Evolutionary conservation across 2,888 invertebrate genomes (phyloP).

Genomic region (Mesorhabditis sp.): DNA sequence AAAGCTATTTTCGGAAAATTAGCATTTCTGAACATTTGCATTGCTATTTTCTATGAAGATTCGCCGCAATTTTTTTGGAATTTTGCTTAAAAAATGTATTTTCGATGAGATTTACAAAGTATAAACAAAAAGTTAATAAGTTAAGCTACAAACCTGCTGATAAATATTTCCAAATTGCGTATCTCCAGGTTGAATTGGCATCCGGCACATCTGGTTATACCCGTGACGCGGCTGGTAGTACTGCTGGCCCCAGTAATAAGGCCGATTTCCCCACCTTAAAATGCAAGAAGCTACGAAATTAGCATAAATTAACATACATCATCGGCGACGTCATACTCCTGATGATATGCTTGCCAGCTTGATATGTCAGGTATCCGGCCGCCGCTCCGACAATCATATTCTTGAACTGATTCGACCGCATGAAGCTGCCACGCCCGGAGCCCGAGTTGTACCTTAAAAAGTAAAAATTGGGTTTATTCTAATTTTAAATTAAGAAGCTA

Average conservation of each 20-base stretch:
- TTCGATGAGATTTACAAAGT: neutral
- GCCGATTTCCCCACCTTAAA: slow-evolving; percentile 50
- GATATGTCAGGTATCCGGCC: slow-evolving; percentile 54
- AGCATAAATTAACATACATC: slow-evolving; percentile 36
- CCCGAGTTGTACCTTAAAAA: slow-evolving; percentile 12
- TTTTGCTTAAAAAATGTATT: neutral
- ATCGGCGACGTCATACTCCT: slow-evolving; percentile 48
- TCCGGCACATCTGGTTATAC: slow-evolving; percentile 49
- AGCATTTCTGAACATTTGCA: neutral
- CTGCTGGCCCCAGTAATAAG: slow-evolving; percentile 52
- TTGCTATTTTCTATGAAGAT: neutral
- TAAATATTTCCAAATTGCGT: slow-evolving; percentile 52
- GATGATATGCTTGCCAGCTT: slow-evolving; percentile 54
- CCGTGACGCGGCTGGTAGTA: slow-evolving; percentile 42
- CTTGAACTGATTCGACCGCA: slow-evolving; percentile 51
- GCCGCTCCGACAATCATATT: slow-evolving; percentile 57
- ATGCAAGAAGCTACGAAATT: neutral
- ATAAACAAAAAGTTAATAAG: neutral
- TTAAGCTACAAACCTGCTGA: slow-evolving; percentile 31
- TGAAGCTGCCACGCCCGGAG: slow-evolving; percentile 46
- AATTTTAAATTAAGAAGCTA: too few relatives aligned
- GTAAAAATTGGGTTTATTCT: too few relatives aligned
- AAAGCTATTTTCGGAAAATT: too few relatives aligned
- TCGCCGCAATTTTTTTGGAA: neutral
- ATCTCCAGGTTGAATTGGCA: slow-evolving; percentile 52